Base-by-base conservation (phyloP, 2,797 vertebrate genomes). In the Decapterus maruadsi region DNA sequence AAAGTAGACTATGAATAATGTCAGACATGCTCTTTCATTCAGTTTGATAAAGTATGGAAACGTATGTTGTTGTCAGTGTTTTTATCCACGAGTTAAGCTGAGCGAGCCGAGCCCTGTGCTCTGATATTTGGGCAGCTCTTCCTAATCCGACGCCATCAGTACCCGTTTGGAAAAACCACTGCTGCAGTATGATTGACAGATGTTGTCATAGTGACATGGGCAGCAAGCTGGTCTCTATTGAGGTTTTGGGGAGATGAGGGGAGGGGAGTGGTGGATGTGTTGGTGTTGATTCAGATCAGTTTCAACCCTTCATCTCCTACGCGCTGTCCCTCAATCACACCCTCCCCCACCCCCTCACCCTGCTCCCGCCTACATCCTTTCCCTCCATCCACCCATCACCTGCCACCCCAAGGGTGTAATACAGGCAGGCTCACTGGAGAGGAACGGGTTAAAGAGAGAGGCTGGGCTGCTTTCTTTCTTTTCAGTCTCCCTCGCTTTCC, bases 361-460 rank as follows among this genome's bases (percentile, higher is more conserved):
- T 19, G 2, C 73, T 26, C 42, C 83, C 68, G 69, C 76, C 29
- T 45, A 77, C 82, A 87, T 78, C 85, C 81, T 92, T 88, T 90
- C 84, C 81, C 85, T 90, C 85, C 87, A 88, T 90, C 89, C 85
- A 84, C 65, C 90, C 92, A 90, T 93, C 94, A 93, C 93, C 93
- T 94, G 91, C 92, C 90, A 89, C 89, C 90, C 91, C 89, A 87
- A 87, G 89, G 90, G 92, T 90, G 85, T 90, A 91, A 90, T 86
- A 81, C 90, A 92, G 90, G 87, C 90, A 86, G 83, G 76, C 82
- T 85, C 89, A 91, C 86, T 96, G 94, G 94, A 94, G 95, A 95
- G 90, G 96, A 97, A 94, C 95, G 96, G 96, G 96, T 98, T 98
- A 97, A 97, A 96, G 95, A 97, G 96, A 95, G 85, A 86, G 82